These are phyloP conservation scores for Lutjanus erythropterus DNA, from an alignment of 2,113 vertebrate genomes.

Conservation along the genomic window DNA sequence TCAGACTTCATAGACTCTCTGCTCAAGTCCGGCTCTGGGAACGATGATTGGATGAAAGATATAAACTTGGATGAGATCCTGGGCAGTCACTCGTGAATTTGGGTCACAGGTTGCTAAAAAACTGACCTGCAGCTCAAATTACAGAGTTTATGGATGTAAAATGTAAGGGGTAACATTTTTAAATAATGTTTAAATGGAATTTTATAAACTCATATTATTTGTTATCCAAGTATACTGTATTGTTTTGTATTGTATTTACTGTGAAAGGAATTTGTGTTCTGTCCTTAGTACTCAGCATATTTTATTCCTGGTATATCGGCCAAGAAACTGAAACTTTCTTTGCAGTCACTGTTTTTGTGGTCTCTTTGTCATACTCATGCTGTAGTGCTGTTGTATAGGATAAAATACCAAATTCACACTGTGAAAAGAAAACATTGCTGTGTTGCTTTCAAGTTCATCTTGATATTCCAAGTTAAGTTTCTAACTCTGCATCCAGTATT, in stretches of 20 bases:
- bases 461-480: slow-evolving; percentile 43
- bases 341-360: slow-evolving; percentile 50
- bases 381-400: slow-evolving; percentile 49
- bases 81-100: slow-evolving; percentile 89
- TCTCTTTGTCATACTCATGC: slow-evolving; percentile 53
- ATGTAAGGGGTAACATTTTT: slow-evolving; percentile 63
- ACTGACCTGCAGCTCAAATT: slow-evolving; percentile 25
- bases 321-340: slow-evolving; percentile 57
- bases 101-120: slow-evolving; percentile 32
- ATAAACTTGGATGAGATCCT: slow-evolving; percentile 98
- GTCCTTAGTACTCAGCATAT: slow-evolving; percentile 84
- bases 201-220: slow-evolving; percentile 78
- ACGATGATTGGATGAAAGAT: slow-evolving; percentile 99
- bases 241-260: slow-evolving; percentile 90
- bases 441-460: slow-evolving; percentile 54
- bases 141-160: slow-evolving; percentile 28
- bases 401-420: slow-evolving; percentile 70
- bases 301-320: slow-evolving; percentile 54
- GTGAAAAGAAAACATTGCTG: slow-evolving; percentile 73
- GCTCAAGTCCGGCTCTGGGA: slow-evolving; percentile 95
- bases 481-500: slow-evolving; percentile 50
- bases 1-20: slow-evolving; percentile 98
- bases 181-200: slow-evolving; percentile 68
- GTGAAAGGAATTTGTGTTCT: slow-evolving; percentile 85
- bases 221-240: slow-evolving; percentile 79